Base-by-base conservation (phyloP, 2,888 invertebrate genomes). In the Bugulina stolonifera region DNA sequence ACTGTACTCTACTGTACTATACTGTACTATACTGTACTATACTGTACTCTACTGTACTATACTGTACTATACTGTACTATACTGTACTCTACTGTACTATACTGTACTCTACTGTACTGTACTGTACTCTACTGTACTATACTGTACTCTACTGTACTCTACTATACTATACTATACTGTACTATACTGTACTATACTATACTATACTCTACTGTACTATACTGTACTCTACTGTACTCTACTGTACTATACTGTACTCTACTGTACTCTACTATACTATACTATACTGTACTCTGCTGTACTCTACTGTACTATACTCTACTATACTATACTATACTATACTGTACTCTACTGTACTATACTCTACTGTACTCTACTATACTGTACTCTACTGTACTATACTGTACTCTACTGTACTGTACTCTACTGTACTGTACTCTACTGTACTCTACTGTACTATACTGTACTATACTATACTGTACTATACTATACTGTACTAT, bases 371-470 rank as follows among this genome's bases (percentile, higher is more conserved):
- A 34, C 32, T 55, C 27, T 73, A 32, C 35, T 57, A 14, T 69
- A 52, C 52, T 52, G 10, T n/a, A n/a, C n/a, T n/a, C n/a, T n/a
- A n/a, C n/a, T n/a, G n/a, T n/a, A n/a, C n/a, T n/a, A n/a, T n/a
- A 69, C 74, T 75, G 54, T 72, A 52, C 71, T 72, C 43, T 73
- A 35, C 71, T 72, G 35, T 69, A 55, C 69, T 75, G 58, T 73
- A 72, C 73, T 75, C 25, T 72, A 72, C 70, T 75, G 70, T 69
- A 43, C 69, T 75, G 71, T 73, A 72, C 72, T 75, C 25, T 73
- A 73, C 32, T 73, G 14, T 52, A 52, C n/a, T 57, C n/a, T n/a
- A n/a, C n/a, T n/a, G n/a, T n/a, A n/a, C n/a, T n/a, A n/a, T n/a
- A n/a, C n/a, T n/a, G n/a, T 72, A 35, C 73, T 72, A n/a, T 71